These are phyloP conservation scores for Limonius californicus DNA, from an alignment of 1,140 invertebrate species.

Conservation along the genomic window DNA sequence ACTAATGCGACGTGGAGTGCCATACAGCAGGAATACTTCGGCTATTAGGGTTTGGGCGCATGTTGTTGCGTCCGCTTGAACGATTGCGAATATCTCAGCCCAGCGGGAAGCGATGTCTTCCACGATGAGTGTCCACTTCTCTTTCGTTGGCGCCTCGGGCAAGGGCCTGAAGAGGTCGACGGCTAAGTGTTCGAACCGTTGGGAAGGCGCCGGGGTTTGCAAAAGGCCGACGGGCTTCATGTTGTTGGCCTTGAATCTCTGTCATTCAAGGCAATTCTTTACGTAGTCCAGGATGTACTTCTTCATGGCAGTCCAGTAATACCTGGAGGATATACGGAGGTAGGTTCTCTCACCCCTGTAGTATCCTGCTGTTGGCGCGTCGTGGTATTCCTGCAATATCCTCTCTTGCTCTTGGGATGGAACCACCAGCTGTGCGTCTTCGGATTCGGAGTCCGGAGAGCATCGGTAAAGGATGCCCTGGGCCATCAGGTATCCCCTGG, in stretches of 20 bases:
- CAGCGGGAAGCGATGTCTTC: constrained; percentile 27
- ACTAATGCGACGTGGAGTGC: too few species aligned
- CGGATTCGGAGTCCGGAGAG: too few species aligned
- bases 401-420: too few species aligned
- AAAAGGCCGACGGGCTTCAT: constrained; percentile 24
- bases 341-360: not conserved
- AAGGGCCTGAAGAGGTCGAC: constrained; percentile 35
- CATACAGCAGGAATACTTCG: constrained; percentile 39
- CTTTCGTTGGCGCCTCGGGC: constrained; percentile 15
- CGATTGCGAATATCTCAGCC: constrained; percentile 26
- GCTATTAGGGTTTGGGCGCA: constrained; percentile 38
- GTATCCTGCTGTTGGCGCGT: not conserved
- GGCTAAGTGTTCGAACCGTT: constrained; percentile 28
- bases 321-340: not conserved
- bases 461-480: not conserved
- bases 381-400: not conserved
- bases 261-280: not conserved
- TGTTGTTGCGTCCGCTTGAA: constrained; percentile 33
- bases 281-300: not conserved
- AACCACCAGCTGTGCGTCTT: too few species aligned
- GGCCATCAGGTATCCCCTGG: not conserved
- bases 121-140: constrained; percentile 31
- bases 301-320: not conserved
- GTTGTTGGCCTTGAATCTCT: not conserved
- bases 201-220: constrained; percentile 20